Base-by-base conservation (phyloP, 1,140 invertebrate species). In the Xylocopa sonorina region DNA sequence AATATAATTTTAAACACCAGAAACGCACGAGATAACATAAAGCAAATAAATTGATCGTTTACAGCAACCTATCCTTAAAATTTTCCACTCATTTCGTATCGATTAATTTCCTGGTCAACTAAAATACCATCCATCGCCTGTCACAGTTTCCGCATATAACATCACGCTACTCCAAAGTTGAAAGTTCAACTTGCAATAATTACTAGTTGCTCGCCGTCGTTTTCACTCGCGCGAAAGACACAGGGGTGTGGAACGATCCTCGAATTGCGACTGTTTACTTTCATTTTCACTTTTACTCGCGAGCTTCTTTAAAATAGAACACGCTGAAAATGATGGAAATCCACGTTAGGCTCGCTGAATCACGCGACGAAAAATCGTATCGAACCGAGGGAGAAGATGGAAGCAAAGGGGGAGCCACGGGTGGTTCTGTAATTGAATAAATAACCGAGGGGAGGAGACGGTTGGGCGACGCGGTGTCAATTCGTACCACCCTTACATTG, bases 341-440 rank as follows among this genome's bases (percentile, higher is more conserved):
- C n/a, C n/a, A n/a, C 32, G 18, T 16, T 21, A n/a, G n/a, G n/a
- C n/a, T 9, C 4, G 50, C 1, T 21, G 24, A 38, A 68, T 34
- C 46, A 55, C 21, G 5, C 21, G 16, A 46, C 16, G n/a, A 9
- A 27, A n/a, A 38, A 43, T 4, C 9, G n/a, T 51, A 1, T 29
- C 32, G n/a, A 41, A 41, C 16, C 10, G 2, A 4, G 9, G 9
- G n/a, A 24, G 21, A 29, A 21, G 1, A 9, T n/a, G 16, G 12
- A 18, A 32, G 3, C n/a, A n/a, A n/a, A n/a, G n/a, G n/a, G n/a
- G 0, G n/a, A 24, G 16, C 43, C 27, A 18, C 21, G 34, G 12
- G n/a, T n/a, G n/a, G n/a, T 27, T 43, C 50, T 50, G 38, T 84
- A 85, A 86, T 84, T 85, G 68, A 76, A 80, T 77, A 86, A 86